Evolutionary conservation across 1,140 invertebrate genomes (phyloP).

Genomic region (Tetramorium parvispinum): DNA sequence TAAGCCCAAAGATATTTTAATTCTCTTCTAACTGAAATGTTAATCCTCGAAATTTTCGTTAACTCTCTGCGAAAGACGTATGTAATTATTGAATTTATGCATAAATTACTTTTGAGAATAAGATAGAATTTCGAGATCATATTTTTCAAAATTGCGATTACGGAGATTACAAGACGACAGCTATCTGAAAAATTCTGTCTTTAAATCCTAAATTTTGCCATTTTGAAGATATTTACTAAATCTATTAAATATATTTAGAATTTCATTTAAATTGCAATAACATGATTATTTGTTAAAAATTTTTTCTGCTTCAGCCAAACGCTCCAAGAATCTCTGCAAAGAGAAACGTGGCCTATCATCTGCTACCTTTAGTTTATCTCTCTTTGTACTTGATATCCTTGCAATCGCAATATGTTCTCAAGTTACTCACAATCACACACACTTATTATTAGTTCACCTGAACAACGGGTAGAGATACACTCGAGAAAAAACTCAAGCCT

Average conservation of each 20-base stretch:
- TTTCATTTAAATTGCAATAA: neutral
- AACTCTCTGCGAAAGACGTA: neutral
- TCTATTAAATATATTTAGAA: neutral
- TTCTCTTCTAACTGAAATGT: neutral
- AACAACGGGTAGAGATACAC: neutral
- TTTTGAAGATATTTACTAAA: neutral
- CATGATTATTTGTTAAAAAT: neutral
- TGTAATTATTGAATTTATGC: neutral
- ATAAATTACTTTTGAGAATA: neutral
- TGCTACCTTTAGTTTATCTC: neutral
- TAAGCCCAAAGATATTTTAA: constrained; percentile 1
- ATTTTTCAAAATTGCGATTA: neutral
- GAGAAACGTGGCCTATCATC: neutral
- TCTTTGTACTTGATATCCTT: constrained; percentile 8
- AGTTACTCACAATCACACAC: constrained; percentile 24
- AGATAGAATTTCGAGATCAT: neutral
- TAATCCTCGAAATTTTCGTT: neutral
- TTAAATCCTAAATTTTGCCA: neutral
- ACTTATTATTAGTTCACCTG: neutral
- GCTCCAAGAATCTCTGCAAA: neutral
- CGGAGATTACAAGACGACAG: neutral
- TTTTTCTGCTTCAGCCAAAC: neutral
- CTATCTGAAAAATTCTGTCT: neutral
- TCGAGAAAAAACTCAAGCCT: neutral
- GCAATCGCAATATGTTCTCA: constrained; percentile 12